Evolutionary conservation across 2,797 vertebrate genomes (phyloP).

Genomic region (Sylvia borin): DNA sequence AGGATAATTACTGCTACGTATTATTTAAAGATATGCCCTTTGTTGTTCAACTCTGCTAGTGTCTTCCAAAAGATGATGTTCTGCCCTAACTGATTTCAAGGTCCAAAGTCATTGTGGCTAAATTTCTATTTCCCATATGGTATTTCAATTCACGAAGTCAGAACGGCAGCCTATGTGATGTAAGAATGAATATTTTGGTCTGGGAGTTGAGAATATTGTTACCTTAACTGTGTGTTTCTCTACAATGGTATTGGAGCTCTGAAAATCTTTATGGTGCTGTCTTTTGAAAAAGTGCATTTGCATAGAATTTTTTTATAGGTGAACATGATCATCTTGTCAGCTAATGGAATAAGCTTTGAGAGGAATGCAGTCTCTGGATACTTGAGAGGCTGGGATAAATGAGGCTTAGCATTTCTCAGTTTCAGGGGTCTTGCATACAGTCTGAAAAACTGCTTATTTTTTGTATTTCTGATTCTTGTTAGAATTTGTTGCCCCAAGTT

Average conservation of each 20-base stretch:
- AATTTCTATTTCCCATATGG: not conserved
- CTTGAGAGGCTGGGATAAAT: not conserved
- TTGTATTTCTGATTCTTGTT: not conserved
- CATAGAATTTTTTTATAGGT: not conserved
- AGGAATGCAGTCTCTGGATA: not conserved
- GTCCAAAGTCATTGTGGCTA: not conserved
- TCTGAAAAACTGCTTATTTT: not conserved
- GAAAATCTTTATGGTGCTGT: not conserved
- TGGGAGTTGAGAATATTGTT: not conserved
- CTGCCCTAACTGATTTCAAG: not conserved
- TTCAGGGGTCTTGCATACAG: not conserved
- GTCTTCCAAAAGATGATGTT: not conserved
- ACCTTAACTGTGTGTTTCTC: not conserved
- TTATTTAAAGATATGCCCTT: not conserved
- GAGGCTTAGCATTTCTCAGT: not conserved
- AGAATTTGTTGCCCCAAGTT: not conserved
- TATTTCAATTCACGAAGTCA: not conserved
- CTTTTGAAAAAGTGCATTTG: not conserved
- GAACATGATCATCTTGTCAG: not conserved
- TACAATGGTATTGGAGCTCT: not conserved
- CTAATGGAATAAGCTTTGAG: not conserved
- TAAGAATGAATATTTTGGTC: not conserved
- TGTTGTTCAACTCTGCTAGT: not conserved
- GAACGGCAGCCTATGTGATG: not conserved
- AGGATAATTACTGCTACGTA: not conserved